Percentiles rank a stretch among this genome's conserved stretches.
phyloP scores from a whole-genome alignment of 2,113 vertebrate species.

The Nettapus auritus region DNA sequence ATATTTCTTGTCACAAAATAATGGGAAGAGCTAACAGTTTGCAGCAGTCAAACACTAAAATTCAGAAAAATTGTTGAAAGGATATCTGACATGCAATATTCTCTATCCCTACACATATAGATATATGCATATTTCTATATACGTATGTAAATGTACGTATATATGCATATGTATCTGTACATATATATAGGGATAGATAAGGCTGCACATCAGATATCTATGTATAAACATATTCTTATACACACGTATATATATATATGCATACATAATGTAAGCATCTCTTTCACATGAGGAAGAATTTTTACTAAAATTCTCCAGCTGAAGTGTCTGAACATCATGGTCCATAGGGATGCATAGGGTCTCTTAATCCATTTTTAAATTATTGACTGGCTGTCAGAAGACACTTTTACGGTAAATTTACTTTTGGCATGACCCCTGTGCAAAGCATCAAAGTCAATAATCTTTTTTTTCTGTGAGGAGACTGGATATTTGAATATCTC shows the following conservation, averaged over 20 bases:
- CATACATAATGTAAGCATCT: background rate
- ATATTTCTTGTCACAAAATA: background rate
- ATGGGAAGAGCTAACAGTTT: background rate
- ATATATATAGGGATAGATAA: background rate
- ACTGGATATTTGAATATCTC: background rate
- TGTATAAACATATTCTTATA: background rate
- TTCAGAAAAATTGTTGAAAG: background rate
- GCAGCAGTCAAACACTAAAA: background rate
- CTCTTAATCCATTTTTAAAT: background rate
- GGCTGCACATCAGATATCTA: background rate
- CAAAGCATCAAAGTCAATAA: background rate
- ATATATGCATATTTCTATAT: background rate
- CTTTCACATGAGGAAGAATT: rapidly evolving
- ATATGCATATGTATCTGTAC: rapidly evolving
- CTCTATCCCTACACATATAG: background rate
- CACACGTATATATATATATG: background rate
- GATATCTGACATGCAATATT: background rate
- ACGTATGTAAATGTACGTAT: background rate
- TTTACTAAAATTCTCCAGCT: background rate
- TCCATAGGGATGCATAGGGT: background rate
- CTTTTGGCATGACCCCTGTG: background rate
- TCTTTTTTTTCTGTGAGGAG: background rate
- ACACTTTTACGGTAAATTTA: background rate
- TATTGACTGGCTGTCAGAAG: background rate
- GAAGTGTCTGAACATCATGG: background rate